Base-by-base conservation (phyloP, 2,888 invertebrate genomes). In the Taphrorychus bicolor region DNA sequence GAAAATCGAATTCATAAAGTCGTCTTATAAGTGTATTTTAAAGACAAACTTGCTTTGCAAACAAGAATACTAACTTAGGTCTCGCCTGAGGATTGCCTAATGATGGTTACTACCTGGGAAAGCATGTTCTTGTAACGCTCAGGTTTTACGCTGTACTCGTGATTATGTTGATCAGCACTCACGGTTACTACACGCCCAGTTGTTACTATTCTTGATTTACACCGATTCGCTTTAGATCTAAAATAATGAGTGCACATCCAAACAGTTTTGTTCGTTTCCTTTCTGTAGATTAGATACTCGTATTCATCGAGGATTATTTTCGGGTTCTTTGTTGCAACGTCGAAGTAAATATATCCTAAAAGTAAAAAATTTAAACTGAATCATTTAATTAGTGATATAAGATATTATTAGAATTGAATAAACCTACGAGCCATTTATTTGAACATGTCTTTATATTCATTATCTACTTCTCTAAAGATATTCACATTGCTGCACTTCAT, bases 191-290 rank as follows among this genome's bases (percentile, higher is more conserved):
- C 73, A 57, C 74, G 69, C 42, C 77, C 75, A 49, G 72, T 73
- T n/a, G 78, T 76, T 3, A 72, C 72, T 18, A 76, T 73, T 61
- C 77, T 71, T 7, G 74, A 70, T 63, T 68, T 76, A 59, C 78
- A 78, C 41, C 76, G 57, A 5, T 73, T 64, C 5, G 66, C 17
- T 70, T 76, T 76, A 2, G 76, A 76, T 69, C 73, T 75, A 18
- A 70, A 74, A 69, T 78, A 77, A 9, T 68, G 70, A 0, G 75
- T 70, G 58, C 78, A 77, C 4, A 73, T 71, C 78, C 78, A 78
- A 32, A 63, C 69, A 0, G 77, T 78, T 70, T 75, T 76, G 1
- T 66, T 56, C 3, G 66, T 71, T 4, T 69, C 70, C 70, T 77
- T 78, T 51, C 72, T 74, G 7, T 74, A 75, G 70, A 77, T 73